Conservation (phyloP, 2,113 vertebrate genomes). For the Ctenodactylus gundi region DNA sequence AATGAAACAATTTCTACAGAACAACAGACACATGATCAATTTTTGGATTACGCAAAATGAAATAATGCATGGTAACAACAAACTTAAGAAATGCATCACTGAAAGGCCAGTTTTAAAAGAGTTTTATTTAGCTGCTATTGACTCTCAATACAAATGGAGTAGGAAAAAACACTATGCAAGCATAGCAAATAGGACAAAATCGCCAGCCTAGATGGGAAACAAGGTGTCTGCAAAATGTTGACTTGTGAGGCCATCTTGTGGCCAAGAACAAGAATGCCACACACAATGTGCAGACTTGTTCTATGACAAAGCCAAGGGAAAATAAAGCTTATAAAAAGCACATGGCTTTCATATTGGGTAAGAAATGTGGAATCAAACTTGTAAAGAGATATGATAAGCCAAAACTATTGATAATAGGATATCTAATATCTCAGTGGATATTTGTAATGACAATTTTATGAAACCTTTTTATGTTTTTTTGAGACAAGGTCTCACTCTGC, state of each 20-base stretch:
- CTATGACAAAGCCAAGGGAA: not conserved
- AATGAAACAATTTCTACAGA: not conserved
- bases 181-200: not conserved
- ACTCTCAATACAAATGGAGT: not conserved
- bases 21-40: not conserved
- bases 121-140: not conserved
- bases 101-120: not conserved
- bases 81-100: not conserved
- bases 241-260: slow-evolving; percentile 73
- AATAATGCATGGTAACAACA: not conserved
- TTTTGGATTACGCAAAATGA: not conserved
- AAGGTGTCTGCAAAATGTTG: slow-evolving; percentile 31
- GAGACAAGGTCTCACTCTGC: too few species aligned
- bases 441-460: not conserved
- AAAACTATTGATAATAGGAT: not conserved
- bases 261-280: slow-evolving; percentile 30
- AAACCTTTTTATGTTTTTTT: too few species aligned
- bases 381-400: not conserved
- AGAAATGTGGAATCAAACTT: not conserved
- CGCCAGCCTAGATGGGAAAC: not conserved
- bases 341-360: not conserved
- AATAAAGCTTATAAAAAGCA: not conserved
- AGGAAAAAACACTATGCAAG: not conserved
- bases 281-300: not conserved
- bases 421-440: not conserved